A percentile compares a stretch with the other conserved stretches of the same genome.
Evolutionary conservation across 2,797 vertebrate species (phyloP).

Genomic region (Tolypeutes matacus): DNA sequence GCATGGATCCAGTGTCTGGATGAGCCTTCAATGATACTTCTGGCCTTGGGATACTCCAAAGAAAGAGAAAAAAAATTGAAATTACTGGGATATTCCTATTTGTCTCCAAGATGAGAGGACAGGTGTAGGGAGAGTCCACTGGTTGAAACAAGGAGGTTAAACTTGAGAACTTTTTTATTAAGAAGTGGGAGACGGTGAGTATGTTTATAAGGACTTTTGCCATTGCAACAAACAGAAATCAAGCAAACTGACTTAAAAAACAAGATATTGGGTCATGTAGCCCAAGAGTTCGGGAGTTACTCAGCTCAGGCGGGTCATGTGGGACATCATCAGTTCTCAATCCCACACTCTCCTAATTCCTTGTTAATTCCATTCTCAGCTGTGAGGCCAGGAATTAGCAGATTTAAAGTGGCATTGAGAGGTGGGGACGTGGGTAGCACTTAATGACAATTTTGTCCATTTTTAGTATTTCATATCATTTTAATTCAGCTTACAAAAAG

Average conservation of each 20-base stretch:
- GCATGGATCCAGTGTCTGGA: neutral
- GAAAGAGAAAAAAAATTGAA: neutral
- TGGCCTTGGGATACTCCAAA: neutral
- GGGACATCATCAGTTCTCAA: neutral
- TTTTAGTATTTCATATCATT: conserved; percentile 24
- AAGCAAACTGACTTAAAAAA: neutral
- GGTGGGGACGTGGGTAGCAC: neutral
- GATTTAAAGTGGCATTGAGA: neutral
- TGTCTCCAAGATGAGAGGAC: neutral
- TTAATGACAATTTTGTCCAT: neutral
- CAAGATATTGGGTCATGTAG: no score
- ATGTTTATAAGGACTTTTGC: neutral
- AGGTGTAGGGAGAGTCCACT: fast-evolving
- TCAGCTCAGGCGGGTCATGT: neutral
- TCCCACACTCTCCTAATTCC: neutral
- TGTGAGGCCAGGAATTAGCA: neutral
- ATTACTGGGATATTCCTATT: neutral
- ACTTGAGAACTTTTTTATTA: neutral
- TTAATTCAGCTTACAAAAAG: conserved; percentile 33
- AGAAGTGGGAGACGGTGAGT: neutral
- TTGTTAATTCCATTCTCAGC: neutral
- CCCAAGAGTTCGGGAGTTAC: neutral
- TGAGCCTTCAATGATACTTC: neutral
- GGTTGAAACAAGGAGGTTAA: neutral
- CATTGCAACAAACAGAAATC: neutral